Evolutionary conservation across 1,140 invertebrate genomes (phyloP).

Genomic region (Tetragnatha versicolor): DNA sequence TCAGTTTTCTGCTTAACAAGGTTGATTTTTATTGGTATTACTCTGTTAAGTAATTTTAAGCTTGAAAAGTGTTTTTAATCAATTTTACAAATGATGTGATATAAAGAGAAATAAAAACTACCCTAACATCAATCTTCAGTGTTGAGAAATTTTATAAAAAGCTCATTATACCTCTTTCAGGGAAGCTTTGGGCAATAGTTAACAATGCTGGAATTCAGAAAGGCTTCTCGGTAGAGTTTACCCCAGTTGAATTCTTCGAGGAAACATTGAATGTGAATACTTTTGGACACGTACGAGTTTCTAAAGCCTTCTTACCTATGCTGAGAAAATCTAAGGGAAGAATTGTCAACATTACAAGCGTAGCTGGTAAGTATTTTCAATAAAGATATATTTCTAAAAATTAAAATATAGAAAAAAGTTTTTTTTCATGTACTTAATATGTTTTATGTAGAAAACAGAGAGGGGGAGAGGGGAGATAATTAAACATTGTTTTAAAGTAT

Average conservation of each 20-base stretch:
- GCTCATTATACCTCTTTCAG: background rate
- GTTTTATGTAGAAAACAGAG: background rate
- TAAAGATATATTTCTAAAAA: no score
- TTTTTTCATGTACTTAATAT: background rate
- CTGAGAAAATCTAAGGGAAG: slow-evolving; percentile 74
- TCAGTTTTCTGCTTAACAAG: no score
- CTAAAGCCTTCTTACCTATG: slow-evolving; percentile 78
- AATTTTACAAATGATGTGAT: background rate
- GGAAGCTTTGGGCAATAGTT: slow-evolving; percentile 80
- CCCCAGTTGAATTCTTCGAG: slow-evolving; percentile 56
- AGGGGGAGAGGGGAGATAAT: slow-evolving; percentile 55
- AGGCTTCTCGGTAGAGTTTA: slow-evolving; percentile 67
- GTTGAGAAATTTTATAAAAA: background rate
- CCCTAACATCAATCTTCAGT: background rate
- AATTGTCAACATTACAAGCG: slow-evolving; percentile 68
- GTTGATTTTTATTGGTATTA: no score
- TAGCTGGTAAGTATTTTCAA: slow-evolving; percentile 68
- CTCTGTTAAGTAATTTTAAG: background rate
- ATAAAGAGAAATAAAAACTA: background rate
- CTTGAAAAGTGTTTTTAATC: background rate
- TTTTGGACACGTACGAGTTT: slow-evolving; percentile 68
- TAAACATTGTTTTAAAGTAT: background rate
- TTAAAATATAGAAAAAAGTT: background rate
- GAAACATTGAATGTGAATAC: slow-evolving; percentile 71
- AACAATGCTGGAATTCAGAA: slow-evolving; percentile 78